Conservation (phyloP, 2,797 vertebrate species). For the Helicolenus hilgendorfi region DNA sequence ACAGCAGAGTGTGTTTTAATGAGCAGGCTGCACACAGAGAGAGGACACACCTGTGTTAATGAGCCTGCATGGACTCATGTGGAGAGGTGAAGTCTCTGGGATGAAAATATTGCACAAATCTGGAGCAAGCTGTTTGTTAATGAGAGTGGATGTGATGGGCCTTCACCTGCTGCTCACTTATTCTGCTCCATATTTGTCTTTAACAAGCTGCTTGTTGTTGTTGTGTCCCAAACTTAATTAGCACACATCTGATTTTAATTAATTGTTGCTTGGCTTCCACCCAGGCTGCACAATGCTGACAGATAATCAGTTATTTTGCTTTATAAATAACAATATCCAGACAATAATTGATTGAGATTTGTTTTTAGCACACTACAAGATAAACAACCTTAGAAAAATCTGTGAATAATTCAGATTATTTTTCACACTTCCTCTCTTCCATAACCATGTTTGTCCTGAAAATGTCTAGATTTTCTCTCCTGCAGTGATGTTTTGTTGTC, state of each 20-base stretch:
- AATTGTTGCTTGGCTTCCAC: background rate
- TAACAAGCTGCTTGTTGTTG: background rate
- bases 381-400: too few species aligned
- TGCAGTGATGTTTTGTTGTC: background rate
- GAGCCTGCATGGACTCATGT: background rate
- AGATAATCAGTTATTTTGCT: background rate
- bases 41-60: constrained; percentile 30
- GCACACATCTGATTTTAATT: background rate
- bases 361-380: background rate
- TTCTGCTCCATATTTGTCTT: background rate
- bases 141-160: background rate
- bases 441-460: background rate
- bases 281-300: background rate
- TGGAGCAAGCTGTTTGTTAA: background rate
- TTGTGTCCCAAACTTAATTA: background rate
- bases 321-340: background rate
- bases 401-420: too few species aligned
- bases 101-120: background rate
- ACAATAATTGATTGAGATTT: background rate
- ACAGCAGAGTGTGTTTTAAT: constrained; percentile 20
- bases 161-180: background rate
- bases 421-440: background rate
- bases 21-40: background rate
- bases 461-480: background rate
- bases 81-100: background rate